These are phyloP conservation scores for Amphiprion percula DNA, from an alignment of 2,113 vertebrate species.

Conservation along the genomic window DNA sequence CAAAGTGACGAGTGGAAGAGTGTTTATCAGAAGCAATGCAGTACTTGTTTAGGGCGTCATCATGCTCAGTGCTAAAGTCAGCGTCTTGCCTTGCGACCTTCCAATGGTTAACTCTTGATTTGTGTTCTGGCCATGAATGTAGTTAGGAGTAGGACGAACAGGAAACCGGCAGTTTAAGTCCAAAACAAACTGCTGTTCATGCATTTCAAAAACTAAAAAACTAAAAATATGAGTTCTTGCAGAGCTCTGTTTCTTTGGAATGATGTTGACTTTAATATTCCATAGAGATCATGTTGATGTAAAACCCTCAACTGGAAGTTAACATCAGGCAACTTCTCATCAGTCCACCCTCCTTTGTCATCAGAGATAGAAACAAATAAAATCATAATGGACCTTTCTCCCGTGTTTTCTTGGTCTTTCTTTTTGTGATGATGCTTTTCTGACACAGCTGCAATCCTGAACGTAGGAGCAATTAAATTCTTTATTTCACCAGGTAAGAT, in stretches of 20 bases:
- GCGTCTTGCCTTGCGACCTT: constrained; percentile 84
- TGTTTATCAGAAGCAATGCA: constrained; percentile 88
- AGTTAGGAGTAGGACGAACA: constrained; percentile 43
- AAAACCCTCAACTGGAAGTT: constrained; percentile 34
- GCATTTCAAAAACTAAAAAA: constrained; percentile 34
- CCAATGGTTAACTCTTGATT: constrained; percentile 38
- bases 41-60: constrained; percentile 88
- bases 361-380: constrained; percentile 74
- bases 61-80: constrained; percentile 86
- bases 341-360: constrained; percentile 65
- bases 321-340: constrained; percentile 33
- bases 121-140: constrained; percentile 54
- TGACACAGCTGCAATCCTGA: too few species aligned
- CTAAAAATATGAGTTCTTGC: constrained; percentile 5
- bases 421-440: neutral
- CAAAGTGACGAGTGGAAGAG: constrained; percentile 92
- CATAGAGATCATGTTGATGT: constrained; percentile 57
- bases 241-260: constrained; percentile 46
- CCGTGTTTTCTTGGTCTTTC: constrained; percentile 1
- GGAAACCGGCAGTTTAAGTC: constrained; percentile 16
- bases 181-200: constrained; percentile 27
- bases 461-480: too few species aligned
- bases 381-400: constrained; percentile 58
- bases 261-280: constrained; percentile 45
- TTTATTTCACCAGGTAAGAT: too few species aligned